A percentile compares a stretch with the other conserved stretches of the same genome.
Evolutionary conservation across 2,113 vertebrate genomes (phyloP).

Genomic region (Silurus glanis): DNA sequence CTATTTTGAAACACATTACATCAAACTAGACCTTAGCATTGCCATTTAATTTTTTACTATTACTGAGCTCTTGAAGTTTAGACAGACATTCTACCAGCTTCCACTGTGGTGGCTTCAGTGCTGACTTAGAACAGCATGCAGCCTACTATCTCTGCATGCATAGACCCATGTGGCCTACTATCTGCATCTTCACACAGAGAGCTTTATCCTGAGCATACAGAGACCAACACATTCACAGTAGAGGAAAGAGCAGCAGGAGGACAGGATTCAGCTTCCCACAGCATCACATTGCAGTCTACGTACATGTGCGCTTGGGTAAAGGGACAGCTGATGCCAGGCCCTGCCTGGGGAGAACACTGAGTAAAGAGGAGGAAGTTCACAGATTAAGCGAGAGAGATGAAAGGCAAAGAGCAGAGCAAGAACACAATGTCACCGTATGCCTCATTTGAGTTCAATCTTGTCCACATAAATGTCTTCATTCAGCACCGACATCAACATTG

Average conservation of each 20-base stretch:
- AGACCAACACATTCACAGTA: slow-evolving; percentile 36
- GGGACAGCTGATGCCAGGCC: slow-evolving; percentile 17
- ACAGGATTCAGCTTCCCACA: slow-evolving; percentile 27
- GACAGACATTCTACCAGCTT: background rate
- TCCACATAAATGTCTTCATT: slow-evolving; percentile 8
- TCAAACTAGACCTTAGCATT: slow-evolving; percentile 12
- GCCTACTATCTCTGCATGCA: background rate
- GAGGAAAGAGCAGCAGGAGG: background rate
- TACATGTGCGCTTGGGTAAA: slow-evolving; percentile 17
- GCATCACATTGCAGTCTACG: slow-evolving; percentile 11
- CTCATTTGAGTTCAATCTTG: slow-evolving; percentile 1
- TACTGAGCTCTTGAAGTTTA: background rate
- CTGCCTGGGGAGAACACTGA: slow-evolving; percentile 28
- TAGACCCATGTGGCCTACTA: slow-evolving; percentile 9
- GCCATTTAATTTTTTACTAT: background rate
- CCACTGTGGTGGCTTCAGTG: background rate
- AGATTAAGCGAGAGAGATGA: background rate
- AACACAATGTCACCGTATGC: slow-evolving; percentile 34
- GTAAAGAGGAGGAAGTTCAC: slow-evolving; percentile 5
- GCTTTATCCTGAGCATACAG: background rate
- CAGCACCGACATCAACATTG: slow-evolving; percentile 10
- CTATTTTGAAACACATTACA: slow-evolving; percentile 16
- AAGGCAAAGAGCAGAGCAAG: background rate
- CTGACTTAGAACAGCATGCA: background rate
- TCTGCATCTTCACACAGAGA: slow-evolving; percentile 9